These are phyloP conservation scores for Ferrisia virgata DNA, from an alignment of 2,888 invertebrate species.

Conservation along the genomic window DNA sequence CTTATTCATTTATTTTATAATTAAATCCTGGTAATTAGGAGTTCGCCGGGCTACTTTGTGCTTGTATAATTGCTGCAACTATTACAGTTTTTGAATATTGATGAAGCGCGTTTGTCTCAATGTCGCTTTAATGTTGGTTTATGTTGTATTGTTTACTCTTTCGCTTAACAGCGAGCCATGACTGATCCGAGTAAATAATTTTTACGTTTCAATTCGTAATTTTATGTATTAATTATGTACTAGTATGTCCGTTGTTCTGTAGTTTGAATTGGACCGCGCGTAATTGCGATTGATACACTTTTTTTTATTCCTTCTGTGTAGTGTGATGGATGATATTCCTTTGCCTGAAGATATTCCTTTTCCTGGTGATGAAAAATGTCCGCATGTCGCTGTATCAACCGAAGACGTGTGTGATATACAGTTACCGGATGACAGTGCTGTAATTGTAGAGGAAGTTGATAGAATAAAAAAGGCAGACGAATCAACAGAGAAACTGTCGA, in stretches of 20 bases:
- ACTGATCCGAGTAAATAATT: too few species aligned
- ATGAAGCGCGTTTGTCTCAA: too few species aligned
- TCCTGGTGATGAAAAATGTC: background rate
- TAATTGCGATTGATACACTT: too few species aligned
- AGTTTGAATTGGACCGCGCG: too few species aligned
- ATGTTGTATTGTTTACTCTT: too few species aligned
- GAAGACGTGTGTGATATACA: background rate
- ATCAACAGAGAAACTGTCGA: background rate
- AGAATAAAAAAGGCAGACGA: background rate
- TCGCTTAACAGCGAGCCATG: too few species aligned
- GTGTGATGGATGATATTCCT: constrained; percentile 15
- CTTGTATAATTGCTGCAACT: too few species aligned
- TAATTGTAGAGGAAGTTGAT: background rate
- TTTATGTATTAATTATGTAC: background rate
- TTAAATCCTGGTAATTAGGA: too few species aligned
- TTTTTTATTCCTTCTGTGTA: background rate
- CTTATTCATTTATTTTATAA: background rate
- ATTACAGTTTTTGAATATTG: too few species aligned
- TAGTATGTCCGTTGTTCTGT: background rate
- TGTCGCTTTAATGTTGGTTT: too few species aligned
- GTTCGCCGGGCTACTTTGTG: background rate
- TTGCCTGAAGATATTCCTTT: background rate
- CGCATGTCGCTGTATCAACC: too few species aligned
- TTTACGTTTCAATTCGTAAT: too few species aligned
- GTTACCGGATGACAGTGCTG: background rate